phyloP scores from a whole-genome alignment of 2,888 invertebrate species.

The Cantharis rustica region DNA sequence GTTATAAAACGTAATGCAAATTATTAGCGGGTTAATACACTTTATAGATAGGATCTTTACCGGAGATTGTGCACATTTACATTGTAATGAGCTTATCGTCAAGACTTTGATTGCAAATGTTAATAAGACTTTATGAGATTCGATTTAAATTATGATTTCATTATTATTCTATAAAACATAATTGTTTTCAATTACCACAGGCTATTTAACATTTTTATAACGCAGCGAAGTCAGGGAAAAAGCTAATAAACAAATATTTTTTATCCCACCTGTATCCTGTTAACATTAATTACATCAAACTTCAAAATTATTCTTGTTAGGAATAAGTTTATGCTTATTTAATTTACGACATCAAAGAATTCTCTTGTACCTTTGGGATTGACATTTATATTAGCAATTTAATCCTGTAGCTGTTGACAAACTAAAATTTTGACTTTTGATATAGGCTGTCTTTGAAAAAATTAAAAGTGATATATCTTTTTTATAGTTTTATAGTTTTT shows the following conservation, averaged over 20 bases:
- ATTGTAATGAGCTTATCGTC: background rate
- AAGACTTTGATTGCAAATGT: background rate
- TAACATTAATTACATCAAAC: background rate
- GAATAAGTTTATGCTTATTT: background rate
- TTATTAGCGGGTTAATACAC: background rate
- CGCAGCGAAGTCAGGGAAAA: background rate
- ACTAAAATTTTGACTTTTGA: background rate
- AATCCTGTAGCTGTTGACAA: background rate
- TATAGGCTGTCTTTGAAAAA: no score
- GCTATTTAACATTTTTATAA: background rate
- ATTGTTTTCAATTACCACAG: background rate
- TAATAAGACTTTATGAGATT: background rate
- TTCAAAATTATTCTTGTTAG: background rate
- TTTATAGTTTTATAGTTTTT: no score
- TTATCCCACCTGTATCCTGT: background rate
- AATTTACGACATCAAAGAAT: background rate
- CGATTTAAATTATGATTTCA: background rate
- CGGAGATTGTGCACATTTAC: slow-evolving; percentile 16
- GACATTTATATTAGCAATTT: background rate
- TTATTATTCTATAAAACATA: background rate
- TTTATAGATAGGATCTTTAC: slow-evolving; percentile 9
- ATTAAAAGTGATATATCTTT: no score
- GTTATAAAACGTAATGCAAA: background rate
- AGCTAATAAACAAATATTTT: background rate
- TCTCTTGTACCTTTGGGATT: background rate